Evolutionary conservation across 2,888 invertebrate genomes (phyloP).

Genomic region (Disparrhopalites patrizii): DNA sequence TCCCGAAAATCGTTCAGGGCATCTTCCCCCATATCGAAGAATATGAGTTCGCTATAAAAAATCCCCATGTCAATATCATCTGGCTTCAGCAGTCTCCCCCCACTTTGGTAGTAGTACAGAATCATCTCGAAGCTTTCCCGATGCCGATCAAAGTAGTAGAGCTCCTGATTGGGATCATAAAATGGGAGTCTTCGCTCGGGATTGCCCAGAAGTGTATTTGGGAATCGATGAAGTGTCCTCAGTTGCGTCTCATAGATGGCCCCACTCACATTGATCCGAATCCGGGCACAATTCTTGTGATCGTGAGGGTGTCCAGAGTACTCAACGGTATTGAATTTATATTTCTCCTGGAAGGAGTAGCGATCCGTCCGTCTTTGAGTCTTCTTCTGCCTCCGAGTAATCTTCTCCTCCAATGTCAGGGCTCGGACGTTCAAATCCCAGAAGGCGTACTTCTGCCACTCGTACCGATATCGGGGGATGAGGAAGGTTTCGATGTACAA

Average conservation of each 20-base stretch:
- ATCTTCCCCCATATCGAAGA: slow-evolving; percentile 38
- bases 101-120: slow-evolving; percentile 40
- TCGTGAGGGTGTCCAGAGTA: slow-evolving; percentile 8
- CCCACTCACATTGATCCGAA: slow-evolving; percentile 25
- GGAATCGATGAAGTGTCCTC: slow-evolving; percentile 19
- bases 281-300: slow-evolving; percentile 18
- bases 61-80: slow-evolving; percentile 20
- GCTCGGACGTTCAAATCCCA: slow-evolving; percentile 24
- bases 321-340: not conserved
- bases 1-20: slow-evolving; percentile 18
- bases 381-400: not conserved
- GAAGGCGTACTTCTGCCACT: slow-evolving; percentile 38
- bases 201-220: slow-evolving; percentile 22
- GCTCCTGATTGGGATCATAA: slow-evolving; percentile 29
- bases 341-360: not conserved
- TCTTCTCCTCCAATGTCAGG: not conserved
- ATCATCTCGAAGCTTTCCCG: slow-evolving; percentile 38
- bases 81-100: slow-evolving; percentile 29
- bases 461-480: slow-evolving; percentile 14
- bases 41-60: slow-evolving; percentile 37
- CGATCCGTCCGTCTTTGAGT: too few species aligned
- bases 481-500: slow-evolving; percentile 24
- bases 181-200: slow-evolving; percentile 7
- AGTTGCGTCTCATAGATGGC: slow-evolving; percentile 19
- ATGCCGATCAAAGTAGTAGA: slow-evolving; percentile 41